phyloP scores from a whole-genome alignment of 1,140 invertebrate species.

The Eriocheir sinensis region DNA sequence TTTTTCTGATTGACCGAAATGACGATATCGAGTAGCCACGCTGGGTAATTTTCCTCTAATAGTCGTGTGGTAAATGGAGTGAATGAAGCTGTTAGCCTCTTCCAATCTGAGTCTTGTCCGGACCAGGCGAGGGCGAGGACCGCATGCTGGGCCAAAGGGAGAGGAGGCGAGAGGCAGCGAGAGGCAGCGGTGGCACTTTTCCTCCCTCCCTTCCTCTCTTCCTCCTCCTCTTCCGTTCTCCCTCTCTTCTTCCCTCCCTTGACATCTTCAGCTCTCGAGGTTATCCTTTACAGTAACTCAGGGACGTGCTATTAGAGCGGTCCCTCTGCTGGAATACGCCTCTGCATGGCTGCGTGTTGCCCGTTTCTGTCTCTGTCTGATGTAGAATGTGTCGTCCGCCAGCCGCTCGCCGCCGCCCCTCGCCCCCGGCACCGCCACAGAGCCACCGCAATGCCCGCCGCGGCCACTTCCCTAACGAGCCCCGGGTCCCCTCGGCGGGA shows the following conservation, averaged over 20 bases:
- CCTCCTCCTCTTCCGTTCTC: no score
- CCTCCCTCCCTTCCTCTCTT: no score
- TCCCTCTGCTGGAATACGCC: not conserved
- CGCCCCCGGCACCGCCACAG: no score
- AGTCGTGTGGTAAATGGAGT: no score
- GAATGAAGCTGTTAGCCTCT: not conserved
- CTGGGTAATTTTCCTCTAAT: no score
- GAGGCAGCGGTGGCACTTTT: no score
- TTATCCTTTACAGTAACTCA: constrained; percentile 26
- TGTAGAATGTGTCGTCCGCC: not conserved
- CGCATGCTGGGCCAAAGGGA: not conserved
- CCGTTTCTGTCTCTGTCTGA: not conserved
- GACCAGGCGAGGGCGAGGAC: not conserved
- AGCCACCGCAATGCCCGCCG: not conserved
- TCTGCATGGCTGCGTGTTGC: not conserved
- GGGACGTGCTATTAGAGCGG: not conserved
- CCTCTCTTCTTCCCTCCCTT: no score
- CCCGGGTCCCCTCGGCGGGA: not conserved
- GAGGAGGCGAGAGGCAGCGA: not conserved
- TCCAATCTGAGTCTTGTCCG: not conserved
- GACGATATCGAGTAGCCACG: no score
- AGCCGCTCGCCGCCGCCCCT: not conserved
- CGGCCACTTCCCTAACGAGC: not conserved
- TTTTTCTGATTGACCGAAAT: no score
- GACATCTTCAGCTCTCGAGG: not conserved